Percentiles rank a stretch among this genome's conserved stretches.
Conservation (phyloP, 1,140 invertebrate genomes). For the Bombus breviceps region DNA sequence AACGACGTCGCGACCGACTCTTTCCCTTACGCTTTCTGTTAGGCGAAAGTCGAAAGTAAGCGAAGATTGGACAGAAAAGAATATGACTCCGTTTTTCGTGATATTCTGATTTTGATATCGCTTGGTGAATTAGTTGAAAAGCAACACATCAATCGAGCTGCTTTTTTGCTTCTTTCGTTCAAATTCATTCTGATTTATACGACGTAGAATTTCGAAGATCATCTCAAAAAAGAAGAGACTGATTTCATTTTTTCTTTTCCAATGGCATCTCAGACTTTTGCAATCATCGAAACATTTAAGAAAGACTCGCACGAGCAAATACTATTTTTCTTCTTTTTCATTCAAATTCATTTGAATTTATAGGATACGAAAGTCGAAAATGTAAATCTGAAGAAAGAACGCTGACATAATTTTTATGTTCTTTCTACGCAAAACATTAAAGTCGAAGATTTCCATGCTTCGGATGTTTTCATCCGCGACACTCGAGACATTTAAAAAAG, state of each 20-base stretch:
- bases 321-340: not conserved
- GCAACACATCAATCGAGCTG: no score
- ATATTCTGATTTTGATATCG: not conserved
- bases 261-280: not conserved
- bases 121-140: no score
- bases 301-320: not conserved
- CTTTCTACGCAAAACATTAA: no score
- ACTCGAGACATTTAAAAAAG: not conserved
- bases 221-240: no score
- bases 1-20: no score
- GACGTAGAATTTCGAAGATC: no score
- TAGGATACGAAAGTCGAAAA: not conserved
- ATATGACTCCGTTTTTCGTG: not conserved
- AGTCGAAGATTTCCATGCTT: no score
- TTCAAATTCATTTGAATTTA: no score
- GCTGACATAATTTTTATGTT: not conserved
- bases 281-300: not conserved
- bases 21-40: not conserved
- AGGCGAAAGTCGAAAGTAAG: not conserved
- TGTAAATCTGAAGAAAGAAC: not conserved
- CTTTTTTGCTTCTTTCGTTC: no score
- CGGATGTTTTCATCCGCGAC: not conserved
- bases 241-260: no score
- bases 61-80: not conserved
- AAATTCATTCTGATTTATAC: no score